Evolutionary conservation across 2,888 invertebrate species (phyloP), one percentile per base, ranked within the genome.

Genomic region (Cephus sareptanus): DNA sequence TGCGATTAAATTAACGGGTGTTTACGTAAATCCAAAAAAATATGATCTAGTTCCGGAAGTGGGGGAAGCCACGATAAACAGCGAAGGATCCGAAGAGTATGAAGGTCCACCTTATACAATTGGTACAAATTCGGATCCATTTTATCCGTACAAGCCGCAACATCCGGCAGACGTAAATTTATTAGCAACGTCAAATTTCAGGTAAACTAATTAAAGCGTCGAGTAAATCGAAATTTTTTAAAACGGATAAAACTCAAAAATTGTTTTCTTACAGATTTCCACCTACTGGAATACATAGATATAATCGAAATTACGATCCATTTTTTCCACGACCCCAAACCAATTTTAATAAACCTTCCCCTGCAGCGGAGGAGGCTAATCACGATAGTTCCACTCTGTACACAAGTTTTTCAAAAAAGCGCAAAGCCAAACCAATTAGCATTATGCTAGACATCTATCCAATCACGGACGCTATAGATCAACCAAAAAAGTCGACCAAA

Each of bases 121-220:
- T 13, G 79, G 85, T 34, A 87, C 92, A 78, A 89, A 91, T 78
- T 89, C 92, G 74, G 96, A 96, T 88, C 95, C 95, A 31, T 93
- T 96, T 81, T 94, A 94, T 87, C 93, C 93, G 3, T 96, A 93
- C 85, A 96, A 95, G 87, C 96, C 96, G 0, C 94, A 94, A 79
- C 94, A 94, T 82, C 96, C 96, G 0, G 94, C 95, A 68, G 96
- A 96, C 78, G 94, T 96, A 0, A 96, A 96, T 91, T 91, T 96
- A 70, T 87, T 96, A 83, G 96, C 96, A 4, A 94, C 95, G 70
- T 85, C 88, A 0, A 90, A 91, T 76, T 85, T 91, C 34, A 89
- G 91, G 91, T 91, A 68, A 75, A 77, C 73, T 12, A 40, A 79
- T 77, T 34, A 76, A 80, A 79, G 79, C 79, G 78, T 75, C 69